A percentile compares a stretch with the other conserved stretches of the same genome.
phyloP scores from a whole-genome alignment of 2,888 invertebrate species.

The Pristionchus mayeri region DNA sequence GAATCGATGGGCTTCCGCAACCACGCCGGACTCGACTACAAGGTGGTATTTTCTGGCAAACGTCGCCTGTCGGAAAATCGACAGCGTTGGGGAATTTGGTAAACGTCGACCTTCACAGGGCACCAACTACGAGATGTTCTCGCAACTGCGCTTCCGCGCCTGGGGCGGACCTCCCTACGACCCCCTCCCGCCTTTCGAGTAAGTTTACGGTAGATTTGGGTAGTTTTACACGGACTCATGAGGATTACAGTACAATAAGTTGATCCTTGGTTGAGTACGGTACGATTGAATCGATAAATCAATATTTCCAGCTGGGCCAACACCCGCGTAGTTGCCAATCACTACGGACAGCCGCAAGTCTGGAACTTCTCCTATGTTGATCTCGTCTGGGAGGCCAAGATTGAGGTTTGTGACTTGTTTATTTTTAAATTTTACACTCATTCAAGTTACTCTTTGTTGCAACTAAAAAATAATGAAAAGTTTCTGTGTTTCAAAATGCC shows the following conservation, averaged over 20 bases:
- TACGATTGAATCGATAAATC: not conserved
- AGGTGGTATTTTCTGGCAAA: slow-evolving; percentile 78
- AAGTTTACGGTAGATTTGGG: slow-evolving; percentile 41
- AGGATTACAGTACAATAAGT: too few species aligned
- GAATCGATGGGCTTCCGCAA: slow-evolving; percentile 83
- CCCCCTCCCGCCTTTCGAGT: slow-evolving; percentile 83
- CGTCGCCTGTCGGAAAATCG: not conserved
- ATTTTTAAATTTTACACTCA: not conserved
- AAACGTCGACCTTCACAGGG: slow-evolving; percentile 55
- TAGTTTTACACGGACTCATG: too few species aligned
- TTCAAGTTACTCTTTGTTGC: too few species aligned
- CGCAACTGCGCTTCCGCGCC: slow-evolving; percentile 80
- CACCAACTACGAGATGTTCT: slow-evolving; percentile 72
- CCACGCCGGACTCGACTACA: slow-evolving; percentile 85
- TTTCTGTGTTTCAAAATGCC: too few species aligned
- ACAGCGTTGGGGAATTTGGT: not conserved
- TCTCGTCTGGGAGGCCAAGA: slow-evolving; percentile 68
- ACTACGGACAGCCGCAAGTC: slow-evolving; percentile 85
- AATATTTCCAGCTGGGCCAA: slow-evolving; percentile 82
- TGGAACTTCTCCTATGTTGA: slow-evolving; percentile 83
- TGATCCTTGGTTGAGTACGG: too few species aligned
- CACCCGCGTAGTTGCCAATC: slow-evolving; percentile 81
- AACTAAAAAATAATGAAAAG: too few species aligned
- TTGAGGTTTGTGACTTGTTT: slow-evolving; percentile 21
- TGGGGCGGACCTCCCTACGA: slow-evolving; percentile 81